These are phyloP conservation scores for Trachops cirrhosus DNA, from an alignment of 2,797 vertebrate species.

Conservation along the genomic window DNA sequence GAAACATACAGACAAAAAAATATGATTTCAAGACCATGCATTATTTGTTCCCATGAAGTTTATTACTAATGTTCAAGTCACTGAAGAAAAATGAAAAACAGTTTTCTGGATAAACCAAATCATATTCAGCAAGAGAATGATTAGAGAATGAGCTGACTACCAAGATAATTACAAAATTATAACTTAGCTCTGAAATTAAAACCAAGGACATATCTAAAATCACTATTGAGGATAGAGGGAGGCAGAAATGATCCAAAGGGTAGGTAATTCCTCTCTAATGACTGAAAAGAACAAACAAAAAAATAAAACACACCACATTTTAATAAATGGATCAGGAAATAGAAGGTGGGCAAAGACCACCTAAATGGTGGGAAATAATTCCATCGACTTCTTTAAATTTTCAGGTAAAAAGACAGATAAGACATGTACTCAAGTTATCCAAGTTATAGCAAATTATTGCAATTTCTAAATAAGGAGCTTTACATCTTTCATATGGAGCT, in stretches of 20 bases:
- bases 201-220: conserved; percentile 35
- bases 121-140: background rate
- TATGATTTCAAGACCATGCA: background rate
- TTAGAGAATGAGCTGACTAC: background rate
- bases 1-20: conserved; percentile 50
- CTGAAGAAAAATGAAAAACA: conserved; percentile 9
- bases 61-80: conserved; percentile 29
- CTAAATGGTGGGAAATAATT: conserved; percentile 23
- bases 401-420: conserved; percentile 26
- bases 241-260: background rate
- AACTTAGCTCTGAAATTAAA: conserved; percentile 1
- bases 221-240: background rate
- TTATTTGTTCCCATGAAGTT: conserved; percentile 24
- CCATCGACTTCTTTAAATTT: conserved; percentile 29
- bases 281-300: background rate
- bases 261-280: background rate
- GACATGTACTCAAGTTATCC: background rate
- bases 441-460: conserved; percentile 33
- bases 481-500: conserved; percentile 13
- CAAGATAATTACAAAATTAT: conserved; percentile 32
- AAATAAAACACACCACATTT: background rate
- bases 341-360: background rate
- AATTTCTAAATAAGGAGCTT: conserved; percentile 52
- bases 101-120: conserved; percentile 38
- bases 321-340: conserved; percentile 14